phyloP scores from a whole-genome alignment of 2,797 vertebrate species.

The Tenualosa thibaudeaui region DNA sequence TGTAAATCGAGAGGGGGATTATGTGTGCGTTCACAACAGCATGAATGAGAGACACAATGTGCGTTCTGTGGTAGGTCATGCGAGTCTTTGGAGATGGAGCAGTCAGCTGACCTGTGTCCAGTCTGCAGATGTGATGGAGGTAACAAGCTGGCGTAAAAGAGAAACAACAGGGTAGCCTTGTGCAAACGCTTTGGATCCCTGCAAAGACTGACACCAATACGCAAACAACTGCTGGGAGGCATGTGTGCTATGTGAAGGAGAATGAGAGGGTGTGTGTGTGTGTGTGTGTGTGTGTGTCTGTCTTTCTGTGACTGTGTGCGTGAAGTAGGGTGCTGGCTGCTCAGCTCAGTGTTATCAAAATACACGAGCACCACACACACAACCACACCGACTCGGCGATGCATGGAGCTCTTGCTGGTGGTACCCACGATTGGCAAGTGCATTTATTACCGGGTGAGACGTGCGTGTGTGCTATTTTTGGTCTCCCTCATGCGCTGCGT shows the following conservation, averaged over 20 bases:
- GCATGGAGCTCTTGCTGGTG: background rate
- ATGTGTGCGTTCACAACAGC: constrained; percentile 43
- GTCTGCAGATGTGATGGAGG: constrained; percentile 77
- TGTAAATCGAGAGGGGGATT: background rate
- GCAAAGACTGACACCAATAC: constrained; percentile 70
- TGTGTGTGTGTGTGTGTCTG: constrained; percentile 30
- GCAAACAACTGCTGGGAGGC: constrained; percentile 63
- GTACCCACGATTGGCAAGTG: constrained; percentile 51
- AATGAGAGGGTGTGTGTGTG: constrained; percentile 11
- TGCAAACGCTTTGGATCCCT: constrained; percentile 72
- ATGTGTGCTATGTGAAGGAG: constrained; percentile 43
- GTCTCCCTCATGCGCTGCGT: constrained; percentile 67
- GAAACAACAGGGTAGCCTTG: constrained; percentile 77
- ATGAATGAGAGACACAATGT: constrained; percentile 42
- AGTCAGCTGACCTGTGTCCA: constrained; percentile 60
- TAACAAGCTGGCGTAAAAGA: constrained; percentile 70
- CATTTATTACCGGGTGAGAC: constrained; percentile 19
- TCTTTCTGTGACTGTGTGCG: constrained; percentile 38
- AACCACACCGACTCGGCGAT: constrained; percentile 55
- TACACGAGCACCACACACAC: constrained; percentile 59
- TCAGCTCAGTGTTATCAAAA: constrained; percentile 66
- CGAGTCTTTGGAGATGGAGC: constrained; percentile 57
- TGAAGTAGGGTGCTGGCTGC: constrained; percentile 59
- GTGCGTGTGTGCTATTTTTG: constrained; percentile 72
- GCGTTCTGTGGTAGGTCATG: constrained; percentile 43